Conservation (phyloP, 2,888 invertebrate species). For the Sarcophaga caerulescens region DNA sequence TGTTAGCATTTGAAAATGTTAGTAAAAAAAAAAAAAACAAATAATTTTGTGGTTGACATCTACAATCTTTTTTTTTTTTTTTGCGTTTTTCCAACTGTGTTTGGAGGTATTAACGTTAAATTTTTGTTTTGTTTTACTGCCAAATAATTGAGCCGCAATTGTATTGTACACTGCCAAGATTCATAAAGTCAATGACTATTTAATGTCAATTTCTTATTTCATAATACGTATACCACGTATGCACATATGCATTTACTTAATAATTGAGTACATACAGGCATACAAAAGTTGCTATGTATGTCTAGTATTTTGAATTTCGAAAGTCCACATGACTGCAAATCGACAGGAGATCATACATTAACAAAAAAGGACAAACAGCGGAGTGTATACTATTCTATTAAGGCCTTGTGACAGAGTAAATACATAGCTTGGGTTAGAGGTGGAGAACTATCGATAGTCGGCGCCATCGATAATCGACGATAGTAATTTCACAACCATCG, state of each 20-base stretch:
- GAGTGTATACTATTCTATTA: too few species aligned
- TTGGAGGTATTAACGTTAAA: constrained; percentile 22
- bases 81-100: neutral
- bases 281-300: too few species aligned
- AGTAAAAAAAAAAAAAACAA: neutral
- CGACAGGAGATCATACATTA: too few species aligned
- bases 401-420: too few species aligned
- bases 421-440: too few species aligned
- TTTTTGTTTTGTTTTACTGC: constrained; percentile 33
- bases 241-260: neutral
- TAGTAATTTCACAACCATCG: too few species aligned
- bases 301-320: too few species aligned
- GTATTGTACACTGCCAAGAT: constrained; percentile 35
- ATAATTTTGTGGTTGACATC: constrained; percentile 41
- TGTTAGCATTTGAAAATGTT: neutral
- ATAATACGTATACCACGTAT: neutral
- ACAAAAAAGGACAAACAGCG: too few species aligned
- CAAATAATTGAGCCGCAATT: constrained; percentile 27
- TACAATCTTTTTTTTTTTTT: constrained; percentile 2
- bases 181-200: constrained; percentile 60
- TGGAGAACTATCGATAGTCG: too few species aligned
- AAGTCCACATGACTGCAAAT: too few species aligned
- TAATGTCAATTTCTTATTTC: constrained; percentile 43
- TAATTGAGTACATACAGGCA: neutral
- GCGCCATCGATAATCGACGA: too few species aligned